Evolutionary conservation across 2,797 vertebrate genomes (phyloP), one percentile per base, ranked within the genome.

Genomic region (Sebastes diaconus): DNA sequence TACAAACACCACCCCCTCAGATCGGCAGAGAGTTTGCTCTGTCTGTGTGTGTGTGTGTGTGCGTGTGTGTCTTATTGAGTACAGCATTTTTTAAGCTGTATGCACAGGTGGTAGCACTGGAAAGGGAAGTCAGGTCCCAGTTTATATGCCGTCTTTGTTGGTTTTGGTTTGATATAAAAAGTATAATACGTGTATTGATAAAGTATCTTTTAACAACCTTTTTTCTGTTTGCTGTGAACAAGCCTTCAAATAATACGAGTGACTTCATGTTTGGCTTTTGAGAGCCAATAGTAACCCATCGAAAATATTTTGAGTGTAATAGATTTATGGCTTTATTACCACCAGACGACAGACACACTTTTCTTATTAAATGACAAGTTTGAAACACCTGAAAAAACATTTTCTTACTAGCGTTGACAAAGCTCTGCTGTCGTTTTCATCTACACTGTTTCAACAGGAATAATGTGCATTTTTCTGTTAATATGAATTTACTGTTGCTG

Each of bases 1-100:
- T 79, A 80, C 84, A 92, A 93, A 91, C 88, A 88, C 63, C 75
- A 54, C 84, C 80, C 79, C 83, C 65, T 88, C 80, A 80, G 79
- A 91, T 87, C n/a, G 54, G 54, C 80, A 80, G 46, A 83, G 85
- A 59, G 75, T 83, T 81, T 42, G 3, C 80, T 80, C 50, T 86
- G 79, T 87, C 13, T 42, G 52, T 54, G 30, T 75, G 71, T 68
- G 68, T 85, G 52, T 42, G 42, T 46, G 42, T 46, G 46, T 75
- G 55, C n/a, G n/a, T n/a, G n/a, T 75, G 75, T 83, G 63, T 72
- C 6, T 71, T 79, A 83, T 77, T 81, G 78, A 81, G 71, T 69
- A 75, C 63, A 85, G 59, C 30, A 54, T 74, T 79, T 68, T 88
- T 77, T 54, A 81, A 79, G 79, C 73, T 90, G 90, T 89, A 70